Conservation (phyloP, 2,113 vertebrate species). For the Macrotus californicus region DNA sequence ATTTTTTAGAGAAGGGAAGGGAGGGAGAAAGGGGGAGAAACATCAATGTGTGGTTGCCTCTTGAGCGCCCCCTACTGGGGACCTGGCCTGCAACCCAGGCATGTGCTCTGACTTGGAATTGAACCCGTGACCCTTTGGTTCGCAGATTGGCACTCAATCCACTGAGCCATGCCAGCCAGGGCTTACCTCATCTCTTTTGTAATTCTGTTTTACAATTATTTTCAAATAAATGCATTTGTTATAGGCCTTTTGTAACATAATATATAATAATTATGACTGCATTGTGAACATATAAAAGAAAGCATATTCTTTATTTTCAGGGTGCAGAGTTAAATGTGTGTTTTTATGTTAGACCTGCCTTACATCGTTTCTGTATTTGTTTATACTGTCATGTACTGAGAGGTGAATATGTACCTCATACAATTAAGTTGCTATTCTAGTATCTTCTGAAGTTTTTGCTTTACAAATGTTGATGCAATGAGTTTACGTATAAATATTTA, state of each 20-base stretch:
- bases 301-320: not conserved
- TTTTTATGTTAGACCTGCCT: not conserved
- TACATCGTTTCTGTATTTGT: not conserved
- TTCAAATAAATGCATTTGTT: not conserved
- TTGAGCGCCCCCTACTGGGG: too few species aligned
- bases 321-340: not conserved
- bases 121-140: too few species aligned
- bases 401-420: not conserved
- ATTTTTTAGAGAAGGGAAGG: too few species aligned
- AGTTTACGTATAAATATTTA: not conserved
- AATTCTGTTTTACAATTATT: not conserved
- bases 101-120: too few species aligned
- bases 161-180: too few species aligned
- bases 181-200: not conserved
- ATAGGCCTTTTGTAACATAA: not conserved
- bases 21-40: too few species aligned
- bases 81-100: too few species aligned
- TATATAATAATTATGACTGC: not conserved
- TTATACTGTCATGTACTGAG: not conserved
- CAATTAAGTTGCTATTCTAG: not conserved
- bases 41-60: too few species aligned
- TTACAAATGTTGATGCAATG: not conserved
- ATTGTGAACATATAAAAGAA: not conserved
- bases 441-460: not conserved
- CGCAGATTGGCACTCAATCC: too few species aligned